A percentile compares a stretch with the other conserved stretches of the same genome.
Conservation (phyloP, 2,113 vertebrate genomes). For the Hippocampus comes region DNA sequence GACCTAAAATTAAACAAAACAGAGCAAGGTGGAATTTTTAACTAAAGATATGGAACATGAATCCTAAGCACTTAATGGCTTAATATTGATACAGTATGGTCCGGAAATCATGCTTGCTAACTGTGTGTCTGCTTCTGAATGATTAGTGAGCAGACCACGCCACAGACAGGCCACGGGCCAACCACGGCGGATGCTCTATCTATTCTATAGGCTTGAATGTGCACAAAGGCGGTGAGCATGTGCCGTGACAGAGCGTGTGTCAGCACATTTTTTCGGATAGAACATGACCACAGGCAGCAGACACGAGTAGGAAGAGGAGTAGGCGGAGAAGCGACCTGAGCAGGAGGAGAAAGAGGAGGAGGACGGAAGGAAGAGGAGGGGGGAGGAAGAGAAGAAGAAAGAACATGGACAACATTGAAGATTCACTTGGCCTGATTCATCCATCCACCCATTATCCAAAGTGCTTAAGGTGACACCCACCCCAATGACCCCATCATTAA, state of each 20-base stretch:
- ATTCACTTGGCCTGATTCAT: too few relatives aligned
- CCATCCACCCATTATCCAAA: too few relatives aligned
- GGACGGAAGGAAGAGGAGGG: too few relatives aligned
- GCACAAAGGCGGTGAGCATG: slow-evolving; percentile 51
- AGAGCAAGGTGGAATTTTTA: neutral
- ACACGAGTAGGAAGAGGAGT: neutral
- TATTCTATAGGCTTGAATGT: slow-evolving; percentile 21
- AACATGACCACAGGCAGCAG: slow-evolving; percentile 20
- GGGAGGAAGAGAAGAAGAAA: too few relatives aligned
- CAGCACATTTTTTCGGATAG: slow-evolving; percentile 52
- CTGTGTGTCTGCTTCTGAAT: neutral
- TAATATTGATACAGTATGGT: neutral
- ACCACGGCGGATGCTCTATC: slow-evolving; percentile 26
- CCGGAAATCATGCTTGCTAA: neutral
- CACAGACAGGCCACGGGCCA: neutral
- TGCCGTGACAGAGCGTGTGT: slow-evolving; percentile 56
- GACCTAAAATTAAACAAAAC: slow-evolving; percentile 42
- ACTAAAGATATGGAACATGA: too few relatives aligned
- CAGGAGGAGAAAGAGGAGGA: slow-evolving; percentile 6
- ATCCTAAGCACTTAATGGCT: neutral
- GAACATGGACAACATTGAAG: too few relatives aligned
- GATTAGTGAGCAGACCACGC: neutral
- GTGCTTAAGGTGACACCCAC: slow-evolving; percentile 13
- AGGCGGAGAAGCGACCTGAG: neutral
- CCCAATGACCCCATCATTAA: neutral